Evolutionary conservation across 2,888 invertebrate genomes (phyloP), one percentile per base, ranked within the genome.

Genomic region (Pandemis corylana): DNA sequence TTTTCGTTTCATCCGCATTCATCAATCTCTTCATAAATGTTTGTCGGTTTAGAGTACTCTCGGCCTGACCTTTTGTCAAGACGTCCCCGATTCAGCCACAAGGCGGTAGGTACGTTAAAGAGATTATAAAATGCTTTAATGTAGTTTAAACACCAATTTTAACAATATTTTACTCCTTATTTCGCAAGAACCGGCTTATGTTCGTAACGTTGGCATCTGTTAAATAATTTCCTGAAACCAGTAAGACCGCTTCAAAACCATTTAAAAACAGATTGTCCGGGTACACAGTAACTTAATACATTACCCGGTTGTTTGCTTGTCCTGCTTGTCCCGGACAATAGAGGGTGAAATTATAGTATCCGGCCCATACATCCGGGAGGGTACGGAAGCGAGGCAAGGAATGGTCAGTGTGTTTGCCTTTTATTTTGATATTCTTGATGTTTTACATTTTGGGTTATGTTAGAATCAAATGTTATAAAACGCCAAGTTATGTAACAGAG

Each of bases 291-390:
- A 74, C 68, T 69, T 65, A 65, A 69, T 74, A 74, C 69, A 69
- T 74, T 74, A 74, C 59, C 73, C 64, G 73, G 73, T 36, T 74
- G 59, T 74, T 74, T 74, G 69, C 63, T 72, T 76, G 70, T 77
- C 77, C 73, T 74, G 69, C 63, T 72, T 76, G 70, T 77, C 77
- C 73, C 80, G 79, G 85, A 86, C 86, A 88, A 85, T 84, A 53
- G 85, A 82, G 83, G 80, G 82, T 81, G 81, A 82, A 87, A 88
- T 87, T 86, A 88, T 87, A 83, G 82, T 83, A 77, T 87, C 87
- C 87, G 79, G 72, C 72, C 79, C 77, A 75, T 72, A 73, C 61
- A 70, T 83, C 76, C 84, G 84, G 83, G 79, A 77, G 84, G 84
- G 84, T 82, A 80, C 83, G 80, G 84, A 82, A 71, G 68, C 42